Evolutionary conservation across 2,888 invertebrate genomes (phyloP).

Genomic region (Parnassius mnemosyne): DNA sequence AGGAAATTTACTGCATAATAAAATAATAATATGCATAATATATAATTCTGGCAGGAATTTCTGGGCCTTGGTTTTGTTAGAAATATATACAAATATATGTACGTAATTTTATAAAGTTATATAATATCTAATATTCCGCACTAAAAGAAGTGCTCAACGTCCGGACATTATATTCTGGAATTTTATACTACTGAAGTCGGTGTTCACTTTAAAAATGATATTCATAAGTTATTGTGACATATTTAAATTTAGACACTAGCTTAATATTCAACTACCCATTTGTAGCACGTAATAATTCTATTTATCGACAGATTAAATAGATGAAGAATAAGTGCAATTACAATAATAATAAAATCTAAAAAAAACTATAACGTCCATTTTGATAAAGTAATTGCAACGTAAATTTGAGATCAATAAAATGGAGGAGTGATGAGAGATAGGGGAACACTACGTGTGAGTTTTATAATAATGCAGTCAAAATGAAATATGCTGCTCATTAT

Average conservation of each 20-base stretch:
- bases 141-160: conserved; percentile 8
- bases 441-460: no score
- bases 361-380: conserved; percentile 65
- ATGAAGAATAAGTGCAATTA: conserved; percentile 72
- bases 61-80: conserved; percentile 24
- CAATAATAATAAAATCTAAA: conserved; percentile 56
- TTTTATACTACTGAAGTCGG: conserved; percentile 11
- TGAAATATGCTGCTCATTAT: no score
- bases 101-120: conserved; percentile 16
- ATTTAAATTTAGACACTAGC: conserved; percentile 27
- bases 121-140: conserved; percentile 5
- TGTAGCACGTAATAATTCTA: conserved; percentile 41
- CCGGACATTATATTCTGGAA: conserved; percentile 1
- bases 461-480: no score
- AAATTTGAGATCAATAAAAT: conserved; percentile 35
- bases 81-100: conserved; percentile 19
- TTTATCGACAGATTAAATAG: conserved; percentile 51
- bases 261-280: conserved; percentile 36
- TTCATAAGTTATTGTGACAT: conserved; percentile 1
- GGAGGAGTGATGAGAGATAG: conserved; percentile 33
- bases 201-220: conserved; percentile 9
- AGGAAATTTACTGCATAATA: conserved; percentile 17
- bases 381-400: conserved; percentile 57
- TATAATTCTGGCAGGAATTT: conserved; percentile 13
- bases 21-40: conserved; percentile 21